Base-by-base conservation (phyloP, 2,888 invertebrate species). In the Dryocosmus kuriphilus region DNA sequence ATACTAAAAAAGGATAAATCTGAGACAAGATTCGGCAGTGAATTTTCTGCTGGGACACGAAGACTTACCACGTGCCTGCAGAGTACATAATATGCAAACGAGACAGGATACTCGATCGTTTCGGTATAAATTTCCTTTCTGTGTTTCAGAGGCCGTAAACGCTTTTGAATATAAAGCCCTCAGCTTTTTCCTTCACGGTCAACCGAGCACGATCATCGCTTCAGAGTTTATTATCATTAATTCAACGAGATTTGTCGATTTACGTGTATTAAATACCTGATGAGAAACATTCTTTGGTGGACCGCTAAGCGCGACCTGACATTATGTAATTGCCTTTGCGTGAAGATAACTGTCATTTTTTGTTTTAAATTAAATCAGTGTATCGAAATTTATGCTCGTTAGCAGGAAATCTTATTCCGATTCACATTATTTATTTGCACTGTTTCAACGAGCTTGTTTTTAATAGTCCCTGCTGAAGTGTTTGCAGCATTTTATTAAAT, bases 31-130 rank as follows among this genome's bases (percentile, higher is more conserved):
- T 14, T 57, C 14, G 79, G 77, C 75, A 76, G 77, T 76, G 14
- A 22, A 67, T 77, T 74, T 51, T 63, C 24, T 24, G 9, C 24
- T 24, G 24, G 6, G 6, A 57, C 24, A 1, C 24, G 24, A 57
- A 57, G 14, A 57, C 14, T 24, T 57, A 24, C 32, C 75, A 79
- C 67, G 78, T 30, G 74, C 9, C 38, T 16, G 27, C 22, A 46
- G 46, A 60, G 60, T 41, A 76, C 41, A 75, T 75, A 57, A 67
- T 65, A 78, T 78, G 75, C 67, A 75, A 78, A 82, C 75, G 75
- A 77, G 80, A 82, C 79, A 74, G 77, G 75, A 79, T 82, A 81
- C 74, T 78, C 78, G 79, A 78, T 82, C 82, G 77, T 61, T 80
- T 67, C 61, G 57, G 80, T 79, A 80, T 79, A 78, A 82, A 82